Percentiles rank a stretch among this genome's conserved stretches.
These are phyloP conservation scores for Celastrina argiolus DNA, from an alignment of 2,888 invertebrate species.

Conservation along the genomic window DNA sequence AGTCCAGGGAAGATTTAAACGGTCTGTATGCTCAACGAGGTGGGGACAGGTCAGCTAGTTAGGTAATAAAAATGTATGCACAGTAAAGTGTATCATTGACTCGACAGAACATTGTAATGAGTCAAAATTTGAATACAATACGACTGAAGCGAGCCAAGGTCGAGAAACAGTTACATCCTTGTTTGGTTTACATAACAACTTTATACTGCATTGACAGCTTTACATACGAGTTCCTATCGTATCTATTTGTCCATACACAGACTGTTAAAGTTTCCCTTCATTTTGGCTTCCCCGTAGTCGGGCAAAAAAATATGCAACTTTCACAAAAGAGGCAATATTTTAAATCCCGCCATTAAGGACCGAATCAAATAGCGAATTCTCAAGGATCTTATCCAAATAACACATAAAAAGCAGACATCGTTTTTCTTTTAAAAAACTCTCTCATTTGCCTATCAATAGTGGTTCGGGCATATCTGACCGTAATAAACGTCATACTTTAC, in stretches of 20 bases:
- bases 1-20: too few species aligned
- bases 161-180: conserved; percentile 2
- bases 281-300: background rate
- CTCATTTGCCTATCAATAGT: conserved; percentile 79
- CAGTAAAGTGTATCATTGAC: background rate
- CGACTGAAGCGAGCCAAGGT: background rate
- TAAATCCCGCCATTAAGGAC: conserved; percentile 51
- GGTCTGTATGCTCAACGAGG: too few species aligned
- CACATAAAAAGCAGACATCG: conserved; percentile 78
- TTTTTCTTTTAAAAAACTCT: conserved; percentile 78
- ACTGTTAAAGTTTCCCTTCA: too few species aligned
- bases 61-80: background rate
- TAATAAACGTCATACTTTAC: conserved; percentile 78
- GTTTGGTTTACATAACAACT: background rate
- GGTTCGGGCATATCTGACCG: conserved; percentile 77
- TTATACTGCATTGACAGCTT: background rate
- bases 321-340: background rate
- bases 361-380: conserved; percentile 57
- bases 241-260: too few species aligned
- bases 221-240: background rate
- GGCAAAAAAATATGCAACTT: background rate
- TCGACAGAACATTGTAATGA: background rate
- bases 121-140: conserved; percentile 18
- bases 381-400: conserved; percentile 70
- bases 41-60: too few species aligned